phyloP scores from a whole-genome alignment of 1,140 invertebrate species.

The Saccostrea cuccullata region DNA sequence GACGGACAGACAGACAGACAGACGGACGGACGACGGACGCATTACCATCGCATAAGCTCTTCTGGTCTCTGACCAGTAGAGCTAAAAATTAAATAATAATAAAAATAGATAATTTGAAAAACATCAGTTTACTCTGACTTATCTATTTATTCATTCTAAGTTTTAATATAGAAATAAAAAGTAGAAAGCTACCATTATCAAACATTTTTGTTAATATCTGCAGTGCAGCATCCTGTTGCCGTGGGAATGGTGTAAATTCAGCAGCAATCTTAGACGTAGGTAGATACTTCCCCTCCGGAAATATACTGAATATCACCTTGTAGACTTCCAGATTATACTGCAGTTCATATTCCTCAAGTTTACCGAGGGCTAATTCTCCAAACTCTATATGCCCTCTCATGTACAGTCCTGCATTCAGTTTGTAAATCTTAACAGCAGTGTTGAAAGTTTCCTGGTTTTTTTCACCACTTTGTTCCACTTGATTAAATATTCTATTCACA shows the following conservation, averaged over 20 bases:
- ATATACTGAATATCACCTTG: slow-evolving; percentile 92
- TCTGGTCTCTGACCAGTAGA: no score
- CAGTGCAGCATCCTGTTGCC: slow-evolving; percentile 94
- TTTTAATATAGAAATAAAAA: background rate
- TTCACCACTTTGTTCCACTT: slow-evolving; percentile 35
- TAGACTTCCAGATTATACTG: slow-evolving; percentile 94
- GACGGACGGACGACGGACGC: no score
- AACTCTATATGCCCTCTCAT: slow-evolving; percentile 89
- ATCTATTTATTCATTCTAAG: background rate
- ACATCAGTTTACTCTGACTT: background rate
- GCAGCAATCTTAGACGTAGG: slow-evolving; percentile 83
- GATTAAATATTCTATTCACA: slow-evolving; percentile 27
- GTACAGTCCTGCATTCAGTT: slow-evolving; percentile 66
- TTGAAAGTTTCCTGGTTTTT: slow-evolving; percentile 64
- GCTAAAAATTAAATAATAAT: no score
- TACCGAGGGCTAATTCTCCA: slow-evolving; percentile 91
- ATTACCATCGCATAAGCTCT: no score
- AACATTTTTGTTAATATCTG: slow-evolving; percentile 95
- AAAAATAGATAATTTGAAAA: background rate
- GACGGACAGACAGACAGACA: no score
- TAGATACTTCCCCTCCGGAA: slow-evolving; percentile 95
- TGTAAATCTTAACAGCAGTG: slow-evolving; percentile 64
- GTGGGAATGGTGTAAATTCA: slow-evolving; percentile 94
- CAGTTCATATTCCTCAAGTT: slow-evolving; percentile 92
- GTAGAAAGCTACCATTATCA: slow-evolving; percentile 83